Evolutionary conservation across 2,888 invertebrate genomes (phyloP), one percentile per base, ranked within the genome.

Genomic region (Tipula lateralis): DNA sequence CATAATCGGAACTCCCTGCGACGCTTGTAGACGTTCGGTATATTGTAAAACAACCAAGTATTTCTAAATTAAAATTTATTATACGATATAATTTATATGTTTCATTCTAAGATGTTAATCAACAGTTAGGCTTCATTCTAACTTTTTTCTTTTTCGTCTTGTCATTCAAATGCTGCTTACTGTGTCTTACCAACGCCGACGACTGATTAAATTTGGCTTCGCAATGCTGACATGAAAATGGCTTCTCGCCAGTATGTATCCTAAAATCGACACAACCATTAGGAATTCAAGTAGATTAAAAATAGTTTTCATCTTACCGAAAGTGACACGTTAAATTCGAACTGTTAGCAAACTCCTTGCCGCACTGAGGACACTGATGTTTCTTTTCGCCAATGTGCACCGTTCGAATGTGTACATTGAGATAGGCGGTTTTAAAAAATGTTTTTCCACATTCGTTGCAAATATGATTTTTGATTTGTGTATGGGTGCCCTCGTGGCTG

Each of bases 181-280:
- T 85, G 39, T 87, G 87, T 29, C 87, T 84, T 16, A 86, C 85
- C 2, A 86, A 81, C 7, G 87, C 86, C 0, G 87, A 86, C 4
- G 86, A 86, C 81, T 87, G 87, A 83, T 87, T 87, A 84, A 87
- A 87, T 81, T 85, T 85, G 19, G 86, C 85, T 16, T 66, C 84
- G 36, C 87, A 87, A 12, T 85, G 83, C 24, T 84, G 84, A 30
- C 87, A 87, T 7, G 82, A 66, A 85, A 84, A 87, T 19, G 87
- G 86, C 44, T 86, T 86, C 84, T 86, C 87, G 4, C 87, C 87
- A 1, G 86, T 86, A 84, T 87, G 87, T 16, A 86, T 86, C 36
- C 86, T 86, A 32, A 39, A 85, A n/a, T n/a, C n/a, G n/a, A n/a
- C n/a, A n/a, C n/a, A 39, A 82, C 12, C 29, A 19, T 34, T 29